Conservation (phyloP, 1,140 invertebrate species). For the Rhyzopertha dominica region DNA sequence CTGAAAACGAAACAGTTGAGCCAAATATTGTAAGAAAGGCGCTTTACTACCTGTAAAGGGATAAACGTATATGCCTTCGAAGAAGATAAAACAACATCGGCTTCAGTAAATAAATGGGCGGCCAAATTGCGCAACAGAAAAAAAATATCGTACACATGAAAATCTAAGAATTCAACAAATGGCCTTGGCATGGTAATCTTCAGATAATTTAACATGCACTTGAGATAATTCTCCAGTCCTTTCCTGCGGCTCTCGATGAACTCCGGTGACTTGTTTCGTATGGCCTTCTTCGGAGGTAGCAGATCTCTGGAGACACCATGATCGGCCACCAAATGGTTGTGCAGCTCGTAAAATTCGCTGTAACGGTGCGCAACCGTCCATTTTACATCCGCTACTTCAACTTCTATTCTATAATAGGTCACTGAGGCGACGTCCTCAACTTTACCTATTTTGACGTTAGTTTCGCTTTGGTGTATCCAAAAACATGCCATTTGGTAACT, state of each 20-base stretch:
- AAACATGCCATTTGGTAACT: slow-evolving; percentile 71
- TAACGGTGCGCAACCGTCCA: slow-evolving; percentile 84
- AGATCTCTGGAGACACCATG: slow-evolving; percentile 77
- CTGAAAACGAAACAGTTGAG: slow-evolving; percentile 53
- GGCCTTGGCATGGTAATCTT: slow-evolving; percentile 68
- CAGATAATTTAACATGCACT: slow-evolving; percentile 67
- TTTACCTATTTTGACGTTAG: slow-evolving; percentile 55
- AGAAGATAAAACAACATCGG: slow-evolving; percentile 58
- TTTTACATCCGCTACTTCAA: slow-evolving; percentile 62
- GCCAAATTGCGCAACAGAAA: slow-evolving; percentile 76
- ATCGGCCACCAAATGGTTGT: slow-evolving; percentile 73
- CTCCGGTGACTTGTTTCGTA: slow-evolving; percentile 58
- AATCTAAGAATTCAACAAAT: slow-evolving; percentile 72
- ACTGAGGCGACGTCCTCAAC: slow-evolving; percentile 52
- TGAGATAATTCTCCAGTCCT: slow-evolving; percentile 76
- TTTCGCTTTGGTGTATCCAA: slow-evolving; percentile 53
- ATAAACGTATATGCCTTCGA: slow-evolving; percentile 61
- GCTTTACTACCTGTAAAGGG: slow-evolving; percentile 62
- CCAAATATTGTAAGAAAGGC: slow-evolving; percentile 6
- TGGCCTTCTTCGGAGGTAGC: slow-evolving; percentile 85
- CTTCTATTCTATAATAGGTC: slow-evolving; percentile 64
- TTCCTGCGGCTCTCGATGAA: slow-evolving; percentile 81
- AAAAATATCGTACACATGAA: slow-evolving; percentile 77
- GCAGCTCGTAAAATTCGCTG: slow-evolving; percentile 82
- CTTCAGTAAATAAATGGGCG: slow-evolving; percentile 62